Conservation (phyloP, 2,888 invertebrate species). For the Cosmorhoe ocellata region DNA sequence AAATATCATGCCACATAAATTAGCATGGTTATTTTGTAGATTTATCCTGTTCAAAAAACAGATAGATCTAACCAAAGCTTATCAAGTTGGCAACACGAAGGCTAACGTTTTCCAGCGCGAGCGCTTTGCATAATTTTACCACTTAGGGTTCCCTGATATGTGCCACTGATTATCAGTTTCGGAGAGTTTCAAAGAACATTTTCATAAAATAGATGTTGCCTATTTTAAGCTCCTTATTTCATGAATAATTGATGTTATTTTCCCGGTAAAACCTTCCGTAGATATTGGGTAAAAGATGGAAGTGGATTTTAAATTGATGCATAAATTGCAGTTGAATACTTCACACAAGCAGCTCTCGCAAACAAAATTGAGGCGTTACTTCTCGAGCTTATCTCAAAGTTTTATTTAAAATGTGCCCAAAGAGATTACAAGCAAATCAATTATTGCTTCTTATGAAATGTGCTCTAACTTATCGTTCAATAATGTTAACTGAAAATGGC, state of each 20-base stretch:
- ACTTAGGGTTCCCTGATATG: conserved; percentile 52
- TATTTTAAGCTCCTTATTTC: conserved; percentile 16
- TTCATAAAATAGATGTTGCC: conserved; percentile 21
- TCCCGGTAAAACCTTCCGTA: neutral
- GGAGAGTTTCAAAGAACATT: conserved; percentile 22
- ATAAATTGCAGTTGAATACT: neutral
- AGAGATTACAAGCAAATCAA: no score
- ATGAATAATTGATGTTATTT: conserved; percentile 18
- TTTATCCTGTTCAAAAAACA: neutral
- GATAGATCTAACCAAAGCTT: conserved; percentile 5
- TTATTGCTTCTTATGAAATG: no score
- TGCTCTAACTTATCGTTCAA: no score
- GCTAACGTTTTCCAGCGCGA: conserved; percentile 12
- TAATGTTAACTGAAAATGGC: no score
- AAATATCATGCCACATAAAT: no score
- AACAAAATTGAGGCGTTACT: no score
- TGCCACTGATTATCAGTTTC: conserved; percentile 50
- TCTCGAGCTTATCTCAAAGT: no score
- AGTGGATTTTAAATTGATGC: neutral
- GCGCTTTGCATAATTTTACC: conserved; percentile 61
- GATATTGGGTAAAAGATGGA: neutral
- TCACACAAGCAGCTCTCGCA: neutral
- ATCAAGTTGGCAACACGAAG: conserved; percentile 7
- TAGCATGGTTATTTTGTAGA: no score
- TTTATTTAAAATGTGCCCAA: no score